Evolutionary conservation across 2,113 vertebrate species (phyloP).

Genomic region (Pavo muticus): DNA sequence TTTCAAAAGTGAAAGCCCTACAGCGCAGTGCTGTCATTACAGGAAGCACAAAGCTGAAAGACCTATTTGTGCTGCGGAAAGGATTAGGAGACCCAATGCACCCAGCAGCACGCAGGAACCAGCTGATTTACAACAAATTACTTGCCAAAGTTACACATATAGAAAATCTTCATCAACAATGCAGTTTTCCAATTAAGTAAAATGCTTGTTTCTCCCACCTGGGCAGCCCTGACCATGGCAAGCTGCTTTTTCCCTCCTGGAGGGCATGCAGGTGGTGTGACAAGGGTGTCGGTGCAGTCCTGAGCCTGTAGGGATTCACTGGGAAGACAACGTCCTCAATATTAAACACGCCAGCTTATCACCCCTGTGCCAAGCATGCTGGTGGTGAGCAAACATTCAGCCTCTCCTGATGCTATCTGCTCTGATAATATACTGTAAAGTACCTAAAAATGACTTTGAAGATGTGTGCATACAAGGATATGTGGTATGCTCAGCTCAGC

Average conservation of each 20-base stretch:
- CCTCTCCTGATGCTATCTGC: background rate
- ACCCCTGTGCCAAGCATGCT: background rate
- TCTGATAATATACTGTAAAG: background rate
- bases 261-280: accelerated
- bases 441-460: background rate
- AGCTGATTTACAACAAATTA: background rate
- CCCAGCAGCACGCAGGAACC: background rate
- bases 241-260: background rate
- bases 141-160: no score
- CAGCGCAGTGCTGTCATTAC: background rate
- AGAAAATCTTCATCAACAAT: background rate
- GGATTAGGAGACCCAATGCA: background rate
- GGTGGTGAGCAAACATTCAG: background rate
- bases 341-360: background rate
- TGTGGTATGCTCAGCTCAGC: background rate
- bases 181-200: background rate
- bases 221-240: background rate
- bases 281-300: background rate
- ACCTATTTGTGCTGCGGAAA: background rate
- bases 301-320: background rate
- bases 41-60: background rate
- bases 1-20: background rate
- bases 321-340: background rate
- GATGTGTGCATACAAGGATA: background rate
- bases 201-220: background rate